These are phyloP conservation scores for Probosciger aterrimus DNA, from an alignment of 2,113 vertebrate genomes.

Conservation along the genomic window DNA sequence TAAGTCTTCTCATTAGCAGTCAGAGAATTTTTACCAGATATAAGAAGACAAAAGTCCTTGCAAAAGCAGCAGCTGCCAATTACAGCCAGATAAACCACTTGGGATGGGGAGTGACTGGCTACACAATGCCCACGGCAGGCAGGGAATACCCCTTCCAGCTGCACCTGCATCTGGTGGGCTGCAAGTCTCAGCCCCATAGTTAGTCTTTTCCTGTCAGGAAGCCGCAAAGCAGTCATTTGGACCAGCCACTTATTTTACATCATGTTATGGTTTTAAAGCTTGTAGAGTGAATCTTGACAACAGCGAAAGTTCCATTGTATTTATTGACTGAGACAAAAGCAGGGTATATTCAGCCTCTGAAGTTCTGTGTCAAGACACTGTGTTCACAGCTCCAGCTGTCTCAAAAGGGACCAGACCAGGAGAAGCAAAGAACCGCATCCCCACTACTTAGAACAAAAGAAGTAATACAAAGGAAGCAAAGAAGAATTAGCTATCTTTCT, in stretches of 20 bases:
- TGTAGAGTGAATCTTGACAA: not conserved
- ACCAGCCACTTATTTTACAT: not conserved
- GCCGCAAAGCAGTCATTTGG: not conserved
- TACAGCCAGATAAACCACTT: not conserved
- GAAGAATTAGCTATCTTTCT: not conserved
- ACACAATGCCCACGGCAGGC: rapidly evolving
- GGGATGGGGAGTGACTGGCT: not conserved
- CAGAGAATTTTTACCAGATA: not conserved
- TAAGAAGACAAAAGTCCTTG: not conserved
- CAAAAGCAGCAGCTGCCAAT: not conserved
- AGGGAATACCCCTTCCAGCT: not conserved
- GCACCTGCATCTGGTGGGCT: not conserved
- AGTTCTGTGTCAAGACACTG: not conserved
- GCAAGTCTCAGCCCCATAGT: not conserved
- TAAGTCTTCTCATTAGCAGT: not conserved
- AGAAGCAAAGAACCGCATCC: not conserved
- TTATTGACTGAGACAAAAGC: not conserved
- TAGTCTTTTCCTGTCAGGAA: not conserved
- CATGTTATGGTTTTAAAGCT: not conserved
- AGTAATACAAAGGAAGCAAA: not conserved
- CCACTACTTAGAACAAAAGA: not conserved
- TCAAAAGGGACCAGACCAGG: not conserved
- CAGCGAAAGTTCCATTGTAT: not conserved
- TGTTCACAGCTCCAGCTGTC: not conserved
- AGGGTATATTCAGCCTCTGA: not conserved